A percentile compares a stretch with the other conserved stretches of the same genome.
Conservation (phyloP, 2,113 vertebrate genomes). For the Microcebus jonahi region DNA sequence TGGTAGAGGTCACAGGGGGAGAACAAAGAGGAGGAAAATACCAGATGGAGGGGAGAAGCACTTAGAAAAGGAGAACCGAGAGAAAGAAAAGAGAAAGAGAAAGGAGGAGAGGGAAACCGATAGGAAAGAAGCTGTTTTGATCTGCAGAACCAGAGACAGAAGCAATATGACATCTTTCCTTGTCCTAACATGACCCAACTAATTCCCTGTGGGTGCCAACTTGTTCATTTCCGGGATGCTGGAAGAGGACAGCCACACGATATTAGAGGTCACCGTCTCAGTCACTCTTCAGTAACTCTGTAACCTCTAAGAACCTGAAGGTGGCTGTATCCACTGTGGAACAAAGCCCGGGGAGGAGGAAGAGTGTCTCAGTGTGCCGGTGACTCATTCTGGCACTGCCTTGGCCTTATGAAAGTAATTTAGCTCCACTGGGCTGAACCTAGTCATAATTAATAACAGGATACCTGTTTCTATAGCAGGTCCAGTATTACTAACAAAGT, state of each 20-base stretch:
- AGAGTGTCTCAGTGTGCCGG: neutral
- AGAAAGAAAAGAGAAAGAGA: neutral
- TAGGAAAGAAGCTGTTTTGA: neutral
- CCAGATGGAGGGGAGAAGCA: neutral
- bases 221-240: slow-evolving; percentile 14
- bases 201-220: neutral
- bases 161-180: neutral
- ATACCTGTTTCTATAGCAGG: slow-evolving; percentile 41
- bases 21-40: neutral
- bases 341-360: neutral
- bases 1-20: neutral
- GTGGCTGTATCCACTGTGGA: slow-evolving; percentile 22
- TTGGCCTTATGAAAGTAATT: slow-evolving; percentile 64
- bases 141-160: neutral
- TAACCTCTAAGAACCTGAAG: neutral
- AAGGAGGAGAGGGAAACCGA: neutral
- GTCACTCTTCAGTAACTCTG: neutral
- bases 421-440: slow-evolving; percentile 27
- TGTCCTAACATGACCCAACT: neutral
- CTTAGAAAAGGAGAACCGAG: neutral
- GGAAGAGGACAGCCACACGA: neutral
- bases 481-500: slow-evolving; percentile 13
- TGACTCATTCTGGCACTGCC: slow-evolving; percentile 62
- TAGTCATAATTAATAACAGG: slow-evolving; percentile 71
- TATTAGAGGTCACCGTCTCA: neutral